A percentile compares a stretch with the other conserved stretches of the same genome.
Evolutionary conservation across 1,140 invertebrate genomes (phyloP).

Genomic region (Pachyrhynchus sulphureomaculatus): DNA sequence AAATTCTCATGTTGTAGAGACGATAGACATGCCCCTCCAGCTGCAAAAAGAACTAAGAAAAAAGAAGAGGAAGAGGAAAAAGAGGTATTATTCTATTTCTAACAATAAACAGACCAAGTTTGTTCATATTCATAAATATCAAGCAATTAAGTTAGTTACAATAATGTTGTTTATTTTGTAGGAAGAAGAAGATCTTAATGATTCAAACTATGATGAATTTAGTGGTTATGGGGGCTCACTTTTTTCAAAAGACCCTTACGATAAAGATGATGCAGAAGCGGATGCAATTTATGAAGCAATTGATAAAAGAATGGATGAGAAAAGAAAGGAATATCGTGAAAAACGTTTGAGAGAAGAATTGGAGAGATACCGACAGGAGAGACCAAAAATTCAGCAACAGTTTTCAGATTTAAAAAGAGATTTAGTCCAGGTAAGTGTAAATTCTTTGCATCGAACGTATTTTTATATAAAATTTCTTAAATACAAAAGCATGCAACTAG

Average conservation of each 20-base stretch:
- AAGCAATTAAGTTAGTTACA: too few relatives aligned
- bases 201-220: slow-evolving; percentile 99
- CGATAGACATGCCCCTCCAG: slow-evolving; percentile 92
- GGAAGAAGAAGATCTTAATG: slow-evolving; percentile 97
- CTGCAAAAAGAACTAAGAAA: slow-evolving; percentile 88
- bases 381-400: slow-evolving; percentile 99
- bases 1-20: slow-evolving; percentile 61
- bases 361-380: slow-evolving; percentile 96
- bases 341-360: slow-evolving; percentile 83
- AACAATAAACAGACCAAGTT: too few relatives aligned
- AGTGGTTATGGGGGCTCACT: slow-evolving; percentile 97
- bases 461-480: too few relatives aligned
- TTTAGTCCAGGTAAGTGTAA: slow-evolving; percentile 72
- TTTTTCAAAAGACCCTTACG: slow-evolving; percentile 99
- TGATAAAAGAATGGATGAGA: slow-evolving; percentile 99
- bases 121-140: too few relatives aligned
- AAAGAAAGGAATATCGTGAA: slow-evolving; percentile 93
- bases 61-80: slow-evolving; percentile 86
- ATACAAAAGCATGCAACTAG: too few relatives aligned
- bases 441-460: too few relatives aligned
- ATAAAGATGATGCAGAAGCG: slow-evolving; percentile 99
- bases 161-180: slow-evolving; percentile 23
- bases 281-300: slow-evolving; percentile 99
- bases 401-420: slow-evolving; percentile 98
- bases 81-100: too few relatives aligned